Percentiles rank a stretch among this genome's conserved stretches.
phyloP scores from a whole-genome alignment of 1,140 invertebrate species.

The Achroia grisella region DNA sequence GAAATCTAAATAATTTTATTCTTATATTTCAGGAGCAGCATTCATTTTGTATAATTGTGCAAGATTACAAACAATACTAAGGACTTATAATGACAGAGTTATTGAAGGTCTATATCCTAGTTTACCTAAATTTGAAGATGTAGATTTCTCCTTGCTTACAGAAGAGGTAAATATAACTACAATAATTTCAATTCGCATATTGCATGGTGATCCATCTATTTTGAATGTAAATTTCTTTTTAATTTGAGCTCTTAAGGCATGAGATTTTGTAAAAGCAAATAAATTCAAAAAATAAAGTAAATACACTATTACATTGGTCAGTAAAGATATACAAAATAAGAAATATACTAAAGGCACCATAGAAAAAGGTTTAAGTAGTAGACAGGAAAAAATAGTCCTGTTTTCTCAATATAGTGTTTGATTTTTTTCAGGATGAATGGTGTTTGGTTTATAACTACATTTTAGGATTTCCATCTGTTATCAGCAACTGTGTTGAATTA shows the following conservation, averaged over 20 bases:
- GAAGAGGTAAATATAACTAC: constrained; percentile 72
- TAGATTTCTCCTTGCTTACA: constrained; percentile 76
- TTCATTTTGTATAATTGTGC: constrained; percentile 85
- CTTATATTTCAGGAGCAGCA: constrained; percentile 71
- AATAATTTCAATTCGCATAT: not conserved
- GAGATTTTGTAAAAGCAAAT: no score
- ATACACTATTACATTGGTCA: no score
- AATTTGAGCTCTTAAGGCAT: no score
- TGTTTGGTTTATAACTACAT: constrained; percentile 79
- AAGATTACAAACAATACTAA: constrained; percentile 77
- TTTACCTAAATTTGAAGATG: constrained; percentile 70
- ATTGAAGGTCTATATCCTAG: constrained; percentile 69
- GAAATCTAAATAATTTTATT: not conserved
- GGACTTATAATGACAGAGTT: constrained; percentile 75
- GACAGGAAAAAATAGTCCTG: no score
- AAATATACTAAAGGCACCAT: no score
- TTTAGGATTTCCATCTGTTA: constrained; percentile 74
- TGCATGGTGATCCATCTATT: no score
- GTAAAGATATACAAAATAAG: no score
- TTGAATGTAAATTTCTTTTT: no score
- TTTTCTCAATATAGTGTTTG: not conserved
- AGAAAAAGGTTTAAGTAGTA: no score
- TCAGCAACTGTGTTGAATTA: constrained; percentile 73
- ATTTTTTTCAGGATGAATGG: constrained; percentile 80
- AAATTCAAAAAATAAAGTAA: no score